These are phyloP conservation scores for Dipodomys spectabilis DNA, from an alignment of 2,113 vertebrate species.

Conservation along the genomic window DNA sequence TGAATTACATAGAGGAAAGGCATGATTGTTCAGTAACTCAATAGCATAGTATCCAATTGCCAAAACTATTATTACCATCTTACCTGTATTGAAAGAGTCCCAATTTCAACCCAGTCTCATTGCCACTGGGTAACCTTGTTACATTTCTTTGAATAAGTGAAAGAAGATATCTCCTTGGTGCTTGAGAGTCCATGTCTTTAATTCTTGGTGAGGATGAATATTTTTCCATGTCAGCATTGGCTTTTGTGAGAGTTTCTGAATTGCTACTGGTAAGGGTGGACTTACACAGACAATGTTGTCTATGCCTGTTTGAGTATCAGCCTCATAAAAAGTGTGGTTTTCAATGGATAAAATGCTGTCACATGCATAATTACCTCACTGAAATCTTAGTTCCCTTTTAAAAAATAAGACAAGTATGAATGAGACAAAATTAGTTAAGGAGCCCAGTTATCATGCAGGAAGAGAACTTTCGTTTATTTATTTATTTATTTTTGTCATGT, in stretches of 20 bases:
- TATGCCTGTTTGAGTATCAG: conserved; percentile 7
- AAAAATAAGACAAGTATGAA: conserved; percentile 9
- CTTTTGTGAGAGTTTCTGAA: conserved; percentile 34
- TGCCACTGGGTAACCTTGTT: not conserved
- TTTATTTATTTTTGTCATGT: not conserved
- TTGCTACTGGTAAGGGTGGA: not conserved
- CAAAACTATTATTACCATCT: conserved; percentile 21
- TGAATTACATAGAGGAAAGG: not conserved
- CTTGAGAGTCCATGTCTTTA: not conserved
- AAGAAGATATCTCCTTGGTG: not conserved
- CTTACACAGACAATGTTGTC: not conserved
- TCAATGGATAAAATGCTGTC: conserved; percentile 9
- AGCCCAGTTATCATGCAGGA: not conserved
- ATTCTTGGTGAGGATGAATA: not conserved
- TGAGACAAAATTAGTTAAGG: conserved; percentile 2
- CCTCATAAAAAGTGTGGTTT: not conserved
- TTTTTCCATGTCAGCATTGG: conserved; percentile 17
- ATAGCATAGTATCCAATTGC: not conserved
- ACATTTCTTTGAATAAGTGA: conserved; percentile 35
- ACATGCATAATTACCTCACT: not conserved
- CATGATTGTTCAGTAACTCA: conserved; percentile 13
- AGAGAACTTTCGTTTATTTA: not conserved
- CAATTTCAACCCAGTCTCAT: not conserved
- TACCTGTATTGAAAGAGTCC: not conserved
- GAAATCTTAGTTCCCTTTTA: conserved; percentile 14